Evolutionary conservation across 2,888 invertebrate species (phyloP).

Genomic region (Pegoplata infirma): DNA sequence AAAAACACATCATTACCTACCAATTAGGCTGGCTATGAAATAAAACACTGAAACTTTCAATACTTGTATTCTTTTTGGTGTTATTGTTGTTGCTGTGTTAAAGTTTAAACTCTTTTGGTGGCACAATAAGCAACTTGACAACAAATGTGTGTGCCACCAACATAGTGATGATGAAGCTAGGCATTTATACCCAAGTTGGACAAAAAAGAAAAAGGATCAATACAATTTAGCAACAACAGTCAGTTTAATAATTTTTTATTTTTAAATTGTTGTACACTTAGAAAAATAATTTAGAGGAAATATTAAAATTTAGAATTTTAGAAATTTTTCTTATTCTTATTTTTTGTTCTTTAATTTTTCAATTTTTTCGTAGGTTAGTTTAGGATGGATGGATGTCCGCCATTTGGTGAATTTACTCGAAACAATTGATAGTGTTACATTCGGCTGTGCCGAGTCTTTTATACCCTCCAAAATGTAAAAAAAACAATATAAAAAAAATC

Average conservation of each 20-base stretch:
- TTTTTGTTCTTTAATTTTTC: too few species aligned
- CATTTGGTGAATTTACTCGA: too few species aligned
- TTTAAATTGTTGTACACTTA: constrained; percentile 15
- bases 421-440: too few species aligned
- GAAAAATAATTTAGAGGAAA: too few species aligned
- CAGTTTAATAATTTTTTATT: constrained; percentile 31
- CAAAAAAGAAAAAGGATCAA: neutral
- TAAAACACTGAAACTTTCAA: constrained; percentile 54
- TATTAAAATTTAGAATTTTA: too few species aligned
- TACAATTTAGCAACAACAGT: neutral
- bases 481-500: too few species aligned
- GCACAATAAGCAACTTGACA: constrained; percentile 63
- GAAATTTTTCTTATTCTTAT: too few species aligned
- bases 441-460: too few species aligned
- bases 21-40: constrained; percentile 64
- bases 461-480: too few species aligned
- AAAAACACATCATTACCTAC: constrained; percentile 66
- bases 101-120: constrained; percentile 63
- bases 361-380: too few species aligned
- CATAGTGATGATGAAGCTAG: constrained; percentile 32
- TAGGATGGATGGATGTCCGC: too few species aligned
- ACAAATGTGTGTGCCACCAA: constrained; percentile 60
- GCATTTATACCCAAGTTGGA: neutral
- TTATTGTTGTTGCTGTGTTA: constrained; percentile 19
- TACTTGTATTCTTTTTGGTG: constrained; percentile 9